Conservation (phyloP, 2,888 invertebrate species). For the Sarcophaga carnaria region DNA sequence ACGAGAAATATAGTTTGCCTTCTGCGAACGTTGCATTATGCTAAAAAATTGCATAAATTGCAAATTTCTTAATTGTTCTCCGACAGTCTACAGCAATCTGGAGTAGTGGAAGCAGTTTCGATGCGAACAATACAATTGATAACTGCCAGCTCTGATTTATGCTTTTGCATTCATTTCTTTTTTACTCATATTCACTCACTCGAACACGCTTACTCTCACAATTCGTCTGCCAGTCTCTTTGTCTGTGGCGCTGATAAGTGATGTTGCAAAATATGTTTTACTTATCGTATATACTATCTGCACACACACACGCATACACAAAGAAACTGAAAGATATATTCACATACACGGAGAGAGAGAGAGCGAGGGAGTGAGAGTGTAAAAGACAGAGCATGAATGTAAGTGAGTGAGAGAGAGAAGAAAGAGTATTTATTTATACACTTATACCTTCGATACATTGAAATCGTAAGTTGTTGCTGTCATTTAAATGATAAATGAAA, state of each 20-base stretch:
- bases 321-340: neutral
- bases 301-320: conserved; percentile 5
- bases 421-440: neutral
- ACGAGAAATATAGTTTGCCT: no score
- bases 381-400: neutral
- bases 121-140: neutral
- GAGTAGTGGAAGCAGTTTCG: no score
- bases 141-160: neutral
- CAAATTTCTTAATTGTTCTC: no score
- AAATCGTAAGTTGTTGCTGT: neutral
- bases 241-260: conserved; percentile 35
- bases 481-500: conserved; percentile 43
- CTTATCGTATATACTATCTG: neutral
- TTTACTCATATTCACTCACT: conserved; percentile 3
- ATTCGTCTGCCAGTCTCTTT: conserved; percentile 4
- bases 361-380: neutral
- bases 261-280: conserved; percentile 46
- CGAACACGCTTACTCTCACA: conserved; percentile 6
- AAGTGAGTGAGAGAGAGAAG: no score
- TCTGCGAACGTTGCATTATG: no score
- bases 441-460: conserved; percentile 20
- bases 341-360: neutral
- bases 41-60: no score
- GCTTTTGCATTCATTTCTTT: neutral
- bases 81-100: no score